A percentile compares a stretch with the other conserved stretches of the same genome.
Conservation (phyloP, 2,888 invertebrate genomes). For the Sesamia inferens region DNA sequence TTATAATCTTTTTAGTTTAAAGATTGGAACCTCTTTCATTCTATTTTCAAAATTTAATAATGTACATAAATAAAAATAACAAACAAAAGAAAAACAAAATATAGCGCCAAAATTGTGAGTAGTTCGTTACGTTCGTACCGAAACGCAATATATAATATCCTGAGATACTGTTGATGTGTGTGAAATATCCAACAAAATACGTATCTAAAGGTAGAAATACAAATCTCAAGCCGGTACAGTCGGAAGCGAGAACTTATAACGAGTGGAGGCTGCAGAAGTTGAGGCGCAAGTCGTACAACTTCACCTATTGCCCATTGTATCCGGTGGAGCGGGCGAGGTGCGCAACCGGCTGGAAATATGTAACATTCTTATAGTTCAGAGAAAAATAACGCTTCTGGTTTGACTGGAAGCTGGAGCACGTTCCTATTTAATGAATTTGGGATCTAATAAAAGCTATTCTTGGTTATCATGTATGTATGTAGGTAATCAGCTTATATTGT, state of each 20-base stretch:
- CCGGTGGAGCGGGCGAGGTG: slow-evolving; percentile 25
- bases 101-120: too few relatives aligned
- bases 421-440: background rate
- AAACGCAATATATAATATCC: too few relatives aligned
- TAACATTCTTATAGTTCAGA: background rate
- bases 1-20: too few relatives aligned
- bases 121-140: too few relatives aligned
- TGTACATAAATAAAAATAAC: too few relatives aligned
- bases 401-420: background rate
- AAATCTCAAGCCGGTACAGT: slow-evolving; percentile 30
- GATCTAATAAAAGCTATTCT: background rate
- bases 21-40: too few relatives aligned
- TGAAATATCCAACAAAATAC: background rate
- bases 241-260: slow-evolving; percentile 61
- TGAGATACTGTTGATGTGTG: too few relatives aligned
- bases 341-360: slow-evolving; percentile 3
- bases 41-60: too few relatives aligned
- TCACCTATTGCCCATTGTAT: slow-evolving; percentile 39
- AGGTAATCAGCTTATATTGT: too few relatives aligned
- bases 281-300: slow-evolving; percentile 41
- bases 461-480: background rate
- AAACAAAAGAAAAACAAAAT: too few relatives aligned
- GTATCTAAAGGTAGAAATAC: slow-evolving; percentile 32
- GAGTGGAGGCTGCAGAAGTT: slow-evolving; percentile 49
- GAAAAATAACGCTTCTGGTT: background rate